These are phyloP conservation scores for Neelides folsomi DNA, from an alignment of 2,888 invertebrate species.

Conservation along the genomic window DNA sequence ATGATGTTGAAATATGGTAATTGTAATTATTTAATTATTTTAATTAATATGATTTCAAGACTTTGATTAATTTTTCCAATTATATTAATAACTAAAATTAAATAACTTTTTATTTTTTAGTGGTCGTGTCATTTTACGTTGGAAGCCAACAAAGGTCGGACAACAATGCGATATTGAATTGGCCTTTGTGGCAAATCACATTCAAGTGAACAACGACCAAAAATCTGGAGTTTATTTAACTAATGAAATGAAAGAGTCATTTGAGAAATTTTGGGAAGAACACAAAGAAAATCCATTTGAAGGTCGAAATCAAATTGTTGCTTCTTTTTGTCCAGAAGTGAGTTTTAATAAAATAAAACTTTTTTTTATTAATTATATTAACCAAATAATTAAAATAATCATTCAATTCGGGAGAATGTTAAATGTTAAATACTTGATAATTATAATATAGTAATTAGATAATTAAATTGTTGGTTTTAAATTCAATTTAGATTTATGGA, in stretches of 20 bases:
- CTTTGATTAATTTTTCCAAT: too few relatives aligned
- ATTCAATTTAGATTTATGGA: slow-evolving; percentile 70
- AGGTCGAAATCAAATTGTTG: slow-evolving; percentile 62
- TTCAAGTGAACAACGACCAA: slow-evolving; percentile 48
- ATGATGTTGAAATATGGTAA: slow-evolving; percentile 71
- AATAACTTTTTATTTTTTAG: slow-evolving; percentile 40
- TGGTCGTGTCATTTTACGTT: slow-evolving; percentile 61
- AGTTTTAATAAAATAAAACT: slow-evolving; percentile 1
- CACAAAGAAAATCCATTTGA: slow-evolving; percentile 50
- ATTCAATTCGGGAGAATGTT: background rate
- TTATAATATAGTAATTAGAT: background rate
- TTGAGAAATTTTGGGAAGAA: slow-evolving; percentile 57
- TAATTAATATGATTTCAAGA: background rate
- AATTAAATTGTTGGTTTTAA: too few relatives aligned
- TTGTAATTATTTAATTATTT: slow-evolving; percentile 11
- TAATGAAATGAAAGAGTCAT: slow-evolving; percentile 54
- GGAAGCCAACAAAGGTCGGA: slow-evolving; percentile 50
- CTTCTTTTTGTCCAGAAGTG: slow-evolving; percentile 73
- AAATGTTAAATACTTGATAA: background rate
- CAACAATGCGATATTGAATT: slow-evolving; percentile 55
- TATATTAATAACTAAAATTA: background rate
- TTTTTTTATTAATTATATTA: background rate
- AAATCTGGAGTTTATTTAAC: slow-evolving; percentile 43
- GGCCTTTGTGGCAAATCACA: slow-evolving; percentile 55
- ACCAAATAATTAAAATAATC: background rate